Evolutionary conservation across 2,888 invertebrate genomes (phyloP), one percentile per base, ranked within the genome.

Genomic region (Mermis nigrescens): DNA sequence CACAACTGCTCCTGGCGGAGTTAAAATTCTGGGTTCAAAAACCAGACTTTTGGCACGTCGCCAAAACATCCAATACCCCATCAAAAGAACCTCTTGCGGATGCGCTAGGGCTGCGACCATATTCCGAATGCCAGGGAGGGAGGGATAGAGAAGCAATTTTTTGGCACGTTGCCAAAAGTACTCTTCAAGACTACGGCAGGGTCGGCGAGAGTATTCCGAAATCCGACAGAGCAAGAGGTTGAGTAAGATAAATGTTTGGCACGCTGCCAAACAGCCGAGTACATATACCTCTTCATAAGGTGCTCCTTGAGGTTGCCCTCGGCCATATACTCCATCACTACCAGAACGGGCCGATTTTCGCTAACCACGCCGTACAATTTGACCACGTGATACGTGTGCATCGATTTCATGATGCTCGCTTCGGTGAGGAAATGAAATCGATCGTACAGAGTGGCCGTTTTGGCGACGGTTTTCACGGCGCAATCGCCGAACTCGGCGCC

Each of bases 271-370:
- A n/a, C n/a, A 38, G 19, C 7, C 15, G 24, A 48, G 24, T 3
- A 22, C 7, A 28, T 48, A 22, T 45, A 59, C 59, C 66, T 63
- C 1, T 65, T 59, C 31, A 68, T 63, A 27, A 71, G 61, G 60
- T 65, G 67, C 56, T 71, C 71, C 55, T 70, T 59, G 57, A 69
- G 64, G 63, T 69, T 66, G 31, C 70, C 69, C 67, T 82, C 81
- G 61, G 82, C 83, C 98, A 98, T 98, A 62, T 95, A 78, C 76
- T 98, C 95, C 95, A 98, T 98, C 46, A 98, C 82, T 0, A 98
- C 92, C 57, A 88, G 79, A 0, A 89, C 87, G 48, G 94, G 94
- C 73, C 87, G 87, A 1, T 86, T 86, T 63, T 84, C 82, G 0
- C 92, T 91, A 59, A 95, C 92, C 29, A 98, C 92, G 29, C 61